phyloP scores from a whole-genome alignment of 2,797 vertebrate genomes.

The Champsocephalus esox region DNA sequence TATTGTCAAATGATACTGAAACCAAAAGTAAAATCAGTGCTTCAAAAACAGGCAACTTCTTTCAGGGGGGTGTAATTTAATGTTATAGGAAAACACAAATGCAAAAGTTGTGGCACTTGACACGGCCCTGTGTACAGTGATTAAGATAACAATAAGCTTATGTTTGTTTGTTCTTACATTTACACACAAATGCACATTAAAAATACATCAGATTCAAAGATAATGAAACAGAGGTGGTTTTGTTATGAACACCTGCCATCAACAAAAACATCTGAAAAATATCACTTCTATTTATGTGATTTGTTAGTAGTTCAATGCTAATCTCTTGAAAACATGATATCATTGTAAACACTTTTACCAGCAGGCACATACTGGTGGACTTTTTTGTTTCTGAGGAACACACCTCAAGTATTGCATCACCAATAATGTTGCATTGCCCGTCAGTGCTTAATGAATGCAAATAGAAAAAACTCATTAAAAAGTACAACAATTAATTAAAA shows the following conservation, averaged over 20 bases:
- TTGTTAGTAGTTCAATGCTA: constrained; percentile 1
- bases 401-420: constrained; percentile 6
- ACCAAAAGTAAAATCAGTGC: not conserved
- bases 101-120: not conserved
- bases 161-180: not conserved
- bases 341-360: not conserved
- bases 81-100: not conserved
- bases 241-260: constrained; percentile 36
- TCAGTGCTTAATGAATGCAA: constrained; percentile 12
- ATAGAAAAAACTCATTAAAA: constrained; percentile 13
- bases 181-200: not conserved
- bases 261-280: constrained; percentile 41
- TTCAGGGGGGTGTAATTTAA: not conserved
- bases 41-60: not conserved
- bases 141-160: not conserved
- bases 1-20: not conserved
- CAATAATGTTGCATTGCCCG: not conserved
- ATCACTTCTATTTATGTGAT: not conserved
- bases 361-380: not conserved
- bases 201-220: constrained; percentile 18
- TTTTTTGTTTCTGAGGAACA: constrained; percentile 9
- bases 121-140: not conserved
- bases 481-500: constrained; percentile 4
- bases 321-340: constrained; percentile 20
- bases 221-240: constrained; percentile 6